phyloP scores from a whole-genome alignment of 2,888 invertebrate genomes.

The Erebia ligea region DNA sequence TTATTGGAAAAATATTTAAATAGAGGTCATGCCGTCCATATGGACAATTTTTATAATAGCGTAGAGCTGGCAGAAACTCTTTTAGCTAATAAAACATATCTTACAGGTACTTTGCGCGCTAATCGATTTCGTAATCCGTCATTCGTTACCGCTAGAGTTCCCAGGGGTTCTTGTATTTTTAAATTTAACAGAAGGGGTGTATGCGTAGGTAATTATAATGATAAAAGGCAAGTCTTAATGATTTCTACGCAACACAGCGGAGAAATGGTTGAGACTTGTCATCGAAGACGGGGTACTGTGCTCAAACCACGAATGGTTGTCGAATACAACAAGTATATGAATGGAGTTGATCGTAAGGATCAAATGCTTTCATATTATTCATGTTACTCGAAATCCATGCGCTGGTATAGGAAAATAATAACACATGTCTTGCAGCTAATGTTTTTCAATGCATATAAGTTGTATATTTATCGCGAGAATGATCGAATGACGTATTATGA shows the following conservation, averaged over 20 bases:
- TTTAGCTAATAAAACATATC: neutral
- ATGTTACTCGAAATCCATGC: too few species aligned
- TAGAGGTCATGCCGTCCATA: neutral
- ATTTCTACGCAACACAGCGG: neutral
- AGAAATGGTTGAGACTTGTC: neutral
- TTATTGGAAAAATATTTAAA: neutral
- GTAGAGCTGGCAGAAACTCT: neutral
- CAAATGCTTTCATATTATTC: neutral
- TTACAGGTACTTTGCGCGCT: neutral
- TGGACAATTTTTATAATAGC: slow-evolving; percentile 1
- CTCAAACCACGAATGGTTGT: neutral
- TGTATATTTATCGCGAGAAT: neutral
- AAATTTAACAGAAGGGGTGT: neutral
- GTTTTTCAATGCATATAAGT: neutral
- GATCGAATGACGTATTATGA: neutral
- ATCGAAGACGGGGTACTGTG: neutral
- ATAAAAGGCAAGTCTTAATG: neutral
- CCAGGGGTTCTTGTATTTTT: neutral
- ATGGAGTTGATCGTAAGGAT: neutral
- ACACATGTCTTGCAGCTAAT: neutral
- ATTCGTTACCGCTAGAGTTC: neutral
- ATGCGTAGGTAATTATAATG: neutral
- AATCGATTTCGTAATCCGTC: neutral
- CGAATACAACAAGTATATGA: slow-evolving; percentile 1
- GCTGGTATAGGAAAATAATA: too few species aligned